Percentiles rank a stretch among this genome's conserved stretches.
phyloP scores from a whole-genome alignment of 2,888 invertebrate genomes.

The Pammene fasciana region DNA sequence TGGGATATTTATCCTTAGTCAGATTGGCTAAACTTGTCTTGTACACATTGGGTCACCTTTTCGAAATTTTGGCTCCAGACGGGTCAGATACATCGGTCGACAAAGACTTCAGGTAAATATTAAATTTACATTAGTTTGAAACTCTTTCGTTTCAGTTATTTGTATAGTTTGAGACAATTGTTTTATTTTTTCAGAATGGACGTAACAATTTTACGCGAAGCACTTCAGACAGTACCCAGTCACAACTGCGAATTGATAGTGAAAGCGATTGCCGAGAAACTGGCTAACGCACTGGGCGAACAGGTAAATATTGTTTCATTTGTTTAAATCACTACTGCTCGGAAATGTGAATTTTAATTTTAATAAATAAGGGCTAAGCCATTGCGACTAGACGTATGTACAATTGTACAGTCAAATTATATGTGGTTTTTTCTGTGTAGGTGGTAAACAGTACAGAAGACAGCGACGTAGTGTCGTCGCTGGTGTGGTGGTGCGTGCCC shows the following conservation, averaged over 20 bases:
- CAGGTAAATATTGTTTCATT: constrained; percentile 76
- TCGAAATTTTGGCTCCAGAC: constrained; percentile 84
- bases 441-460: constrained; percentile 71
- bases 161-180: not conserved
- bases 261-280: constrained; percentile 91
- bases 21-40: constrained; percentile 94
- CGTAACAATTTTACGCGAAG: constrained; percentile 89
- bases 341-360: no score
- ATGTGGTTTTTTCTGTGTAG: constrained; percentile 51
- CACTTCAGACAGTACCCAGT: constrained; percentile 92
- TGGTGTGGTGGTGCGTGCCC: constrained; percentile 77
- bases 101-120: constrained; percentile 69
- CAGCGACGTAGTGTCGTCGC: constrained; percentile 67
- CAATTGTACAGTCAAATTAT: no score
- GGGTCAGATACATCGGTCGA: constrained; percentile 72
- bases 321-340: not conserved
- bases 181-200: constrained; percentile 65
- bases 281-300: constrained; percentile 91
- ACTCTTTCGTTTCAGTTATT: no score
- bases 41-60: constrained; percentile 92
- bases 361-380: no score
- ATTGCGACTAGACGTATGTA: no score
- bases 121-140: no score
- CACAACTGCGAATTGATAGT: constrained; percentile 92
- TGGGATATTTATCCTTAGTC: constrained; percentile 93